Conservation (phyloP, 2,888 invertebrate genomes). For the Cactoblastis cactorum region DNA sequence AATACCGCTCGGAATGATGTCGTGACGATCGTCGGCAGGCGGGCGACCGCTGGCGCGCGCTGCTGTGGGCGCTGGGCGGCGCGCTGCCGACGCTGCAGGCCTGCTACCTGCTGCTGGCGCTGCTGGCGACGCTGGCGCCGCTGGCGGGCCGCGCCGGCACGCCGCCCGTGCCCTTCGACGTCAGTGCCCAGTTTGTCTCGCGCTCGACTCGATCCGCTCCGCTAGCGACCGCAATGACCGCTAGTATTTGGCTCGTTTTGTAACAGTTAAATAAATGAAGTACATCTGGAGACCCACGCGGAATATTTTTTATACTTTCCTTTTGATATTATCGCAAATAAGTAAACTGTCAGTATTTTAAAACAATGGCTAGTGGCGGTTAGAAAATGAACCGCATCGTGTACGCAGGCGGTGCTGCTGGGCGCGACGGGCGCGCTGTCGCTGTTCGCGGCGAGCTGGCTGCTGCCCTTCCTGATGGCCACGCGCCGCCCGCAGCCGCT, state of each 20-base stretch:
- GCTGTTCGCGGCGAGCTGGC: slow-evolving; percentile 43
- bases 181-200: slow-evolving; percentile 36
- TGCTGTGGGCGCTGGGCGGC: slow-evolving; percentile 66
- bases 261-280: too few relatives aligned
- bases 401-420: slow-evolving; percentile 7
- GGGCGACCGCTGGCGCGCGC: slow-evolving; percentile 60
- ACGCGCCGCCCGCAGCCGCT: slow-evolving; percentile 32
- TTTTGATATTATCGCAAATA: too few relatives aligned
- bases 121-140: slow-evolving; percentile 87
- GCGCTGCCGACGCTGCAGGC: slow-evolving; percentile 82
- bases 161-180: slow-evolving; percentile 83
- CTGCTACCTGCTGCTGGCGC: slow-evolving; percentile 84
- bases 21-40: slow-evolving; percentile 40
- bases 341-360: too few relatives aligned
- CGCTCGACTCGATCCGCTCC: neutral
- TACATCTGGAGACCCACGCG: too few relatives aligned
- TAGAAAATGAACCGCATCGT: too few relatives aligned
- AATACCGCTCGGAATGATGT: too few relatives aligned
- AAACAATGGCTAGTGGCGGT: too few relatives aligned
- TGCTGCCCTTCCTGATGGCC: slow-evolving; percentile 76
- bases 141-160: slow-evolving; percentile 89
- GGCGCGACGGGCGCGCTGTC: slow-evolving; percentile 15
- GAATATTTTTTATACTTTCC: too few relatives aligned
- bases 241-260: too few relatives aligned
- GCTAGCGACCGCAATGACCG: too few relatives aligned